A percentile compares a stretch with the other conserved stretches of the same genome.
These are phyloP conservation scores for Poecilia wingei DNA, from an alignment of 2,797 vertebrate species.

Conservation along the genomic window DNA sequence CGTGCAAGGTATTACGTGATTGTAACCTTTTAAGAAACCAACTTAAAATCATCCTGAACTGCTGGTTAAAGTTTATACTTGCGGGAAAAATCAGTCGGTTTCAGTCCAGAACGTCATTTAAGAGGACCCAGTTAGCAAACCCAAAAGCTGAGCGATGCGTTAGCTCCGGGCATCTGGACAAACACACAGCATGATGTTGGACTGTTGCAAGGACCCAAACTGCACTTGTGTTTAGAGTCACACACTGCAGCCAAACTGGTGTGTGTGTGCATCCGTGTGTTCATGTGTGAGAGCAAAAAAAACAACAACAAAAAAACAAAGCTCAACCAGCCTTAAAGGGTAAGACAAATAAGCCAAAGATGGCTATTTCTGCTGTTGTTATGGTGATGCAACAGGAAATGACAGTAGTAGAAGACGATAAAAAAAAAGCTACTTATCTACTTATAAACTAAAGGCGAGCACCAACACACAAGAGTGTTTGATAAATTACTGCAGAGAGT, in stretches of 20 bases:
- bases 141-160: slow-evolving; percentile 16
- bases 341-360: slow-evolving; percentile 54
- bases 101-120: slow-evolving; percentile 2
- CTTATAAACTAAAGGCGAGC: slow-evolving; percentile 2
- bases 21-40: not conserved
- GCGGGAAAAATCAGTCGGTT: slow-evolving; percentile 3
- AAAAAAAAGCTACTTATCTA: slow-evolving; percentile 8
- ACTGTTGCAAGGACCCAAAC: slow-evolving; percentile 54
- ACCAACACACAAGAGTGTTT: not conserved
- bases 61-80: not conserved
- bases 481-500: not conserved
- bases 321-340: slow-evolving; percentile 49
- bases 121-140: not conserved
- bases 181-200: slow-evolving; percentile 29
- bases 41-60: not conserved
- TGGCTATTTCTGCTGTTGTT: slow-evolving; percentile 52
- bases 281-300: slow-evolving; percentile 22
- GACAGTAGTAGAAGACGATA: slow-evolving; percentile 15
- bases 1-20: not conserved
- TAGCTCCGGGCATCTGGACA: slow-evolving; percentile 34
- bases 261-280: slow-evolving; percentile 21
- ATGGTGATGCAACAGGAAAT: slow-evolving; percentile 57
- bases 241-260: slow-evolving; percentile 34
- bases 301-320: slow-evolving; percentile 33
- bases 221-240: slow-evolving; percentile 44